These are phyloP conservation scores for Leptopilina syphax DNA, from an alignment of 2,888 invertebrate genomes.

Conservation along the genomic window DNA sequence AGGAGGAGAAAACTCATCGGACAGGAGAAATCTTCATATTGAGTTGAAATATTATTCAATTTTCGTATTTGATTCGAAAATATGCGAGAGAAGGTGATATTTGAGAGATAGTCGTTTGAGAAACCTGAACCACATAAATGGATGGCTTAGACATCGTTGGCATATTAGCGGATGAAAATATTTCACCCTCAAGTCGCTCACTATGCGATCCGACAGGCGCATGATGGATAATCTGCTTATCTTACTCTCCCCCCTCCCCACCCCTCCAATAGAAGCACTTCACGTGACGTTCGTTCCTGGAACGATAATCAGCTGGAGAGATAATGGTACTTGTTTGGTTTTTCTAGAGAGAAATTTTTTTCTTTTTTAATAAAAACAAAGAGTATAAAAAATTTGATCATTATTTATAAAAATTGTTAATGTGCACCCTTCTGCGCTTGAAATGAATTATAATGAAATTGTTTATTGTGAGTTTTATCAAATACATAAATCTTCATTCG, in stretches of 20 bases:
- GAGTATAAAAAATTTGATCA: no score
- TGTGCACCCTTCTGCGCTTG: no score
- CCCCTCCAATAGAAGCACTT: constrained; percentile 40
- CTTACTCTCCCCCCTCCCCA: constrained; percentile 48
- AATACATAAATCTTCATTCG: no score
- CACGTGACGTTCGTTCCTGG: constrained; percentile 39
- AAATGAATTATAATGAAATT: no score
- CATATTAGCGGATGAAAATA: constrained; percentile 64
- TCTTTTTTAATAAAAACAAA: no score
- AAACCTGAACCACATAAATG: constrained; percentile 47
- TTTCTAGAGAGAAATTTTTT: background rate
- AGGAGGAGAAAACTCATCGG: background rate
- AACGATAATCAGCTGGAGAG: constrained; percentile 22
- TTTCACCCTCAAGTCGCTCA: constrained; percentile 59
- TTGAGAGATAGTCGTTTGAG: constrained; percentile 35
- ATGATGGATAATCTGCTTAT: constrained; percentile 71
- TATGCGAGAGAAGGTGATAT: constrained; percentile 46
- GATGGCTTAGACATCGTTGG: constrained; percentile 59
- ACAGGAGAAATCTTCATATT: background rate
- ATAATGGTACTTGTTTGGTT: constrained; percentile 42
- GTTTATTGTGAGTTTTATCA: no score
- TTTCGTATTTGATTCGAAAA: background rate
- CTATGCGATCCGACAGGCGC: constrained; percentile 62
- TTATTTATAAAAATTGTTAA: no score
- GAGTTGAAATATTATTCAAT: constrained; percentile 12